These are phyloP conservation scores for Brachyptera risi DNA, from an alignment of 2,888 invertebrate species.

Conservation along the genomic window DNA sequence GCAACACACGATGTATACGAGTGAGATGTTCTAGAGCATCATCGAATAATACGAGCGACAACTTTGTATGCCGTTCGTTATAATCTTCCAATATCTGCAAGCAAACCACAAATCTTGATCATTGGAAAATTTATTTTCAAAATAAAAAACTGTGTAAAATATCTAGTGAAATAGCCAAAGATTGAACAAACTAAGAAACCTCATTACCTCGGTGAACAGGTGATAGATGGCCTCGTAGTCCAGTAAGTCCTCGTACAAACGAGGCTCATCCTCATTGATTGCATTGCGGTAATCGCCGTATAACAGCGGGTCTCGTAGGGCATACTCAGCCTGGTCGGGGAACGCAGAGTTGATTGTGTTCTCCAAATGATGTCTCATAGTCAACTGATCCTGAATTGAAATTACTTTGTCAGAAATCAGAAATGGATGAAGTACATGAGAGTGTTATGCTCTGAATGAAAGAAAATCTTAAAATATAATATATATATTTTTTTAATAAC, in stretches of 20 bases:
- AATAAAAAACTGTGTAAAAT: too few species aligned
- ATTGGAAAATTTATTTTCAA: not conserved
- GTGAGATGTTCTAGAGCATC: constrained; percentile 90
- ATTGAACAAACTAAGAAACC: not conserved
- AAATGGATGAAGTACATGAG: too few species aligned
- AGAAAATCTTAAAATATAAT: too few species aligned
- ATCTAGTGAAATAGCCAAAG: not conserved
- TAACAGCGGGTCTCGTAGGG: constrained; percentile 74
- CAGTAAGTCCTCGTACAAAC: constrained; percentile 83
- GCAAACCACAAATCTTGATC: not conserved
- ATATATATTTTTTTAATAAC: too few species aligned
- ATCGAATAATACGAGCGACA: constrained; percentile 84
- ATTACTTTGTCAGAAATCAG: too few species aligned
- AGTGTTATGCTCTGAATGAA: too few species aligned
- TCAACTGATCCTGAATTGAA: constrained; percentile 55
- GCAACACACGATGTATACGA: constrained; percentile 75
- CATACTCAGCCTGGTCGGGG: constrained; percentile 59
- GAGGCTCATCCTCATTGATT: constrained; percentile 68
- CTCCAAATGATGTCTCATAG: constrained; percentile 58
- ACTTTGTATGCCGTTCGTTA: constrained; percentile 65
- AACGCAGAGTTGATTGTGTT: constrained; percentile 57
- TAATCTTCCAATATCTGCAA: constrained; percentile 76
- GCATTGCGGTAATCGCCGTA: constrained; percentile 89
- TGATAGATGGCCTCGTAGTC: constrained; percentile 88
- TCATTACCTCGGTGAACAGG: constrained; percentile 74